A percentile compares a stretch with the other conserved stretches of the same genome.
These are phyloP conservation scores for Intellagama lesueurii DNA, from an alignment of 2,797 vertebrate genomes.

Conservation along the genomic window DNA sequence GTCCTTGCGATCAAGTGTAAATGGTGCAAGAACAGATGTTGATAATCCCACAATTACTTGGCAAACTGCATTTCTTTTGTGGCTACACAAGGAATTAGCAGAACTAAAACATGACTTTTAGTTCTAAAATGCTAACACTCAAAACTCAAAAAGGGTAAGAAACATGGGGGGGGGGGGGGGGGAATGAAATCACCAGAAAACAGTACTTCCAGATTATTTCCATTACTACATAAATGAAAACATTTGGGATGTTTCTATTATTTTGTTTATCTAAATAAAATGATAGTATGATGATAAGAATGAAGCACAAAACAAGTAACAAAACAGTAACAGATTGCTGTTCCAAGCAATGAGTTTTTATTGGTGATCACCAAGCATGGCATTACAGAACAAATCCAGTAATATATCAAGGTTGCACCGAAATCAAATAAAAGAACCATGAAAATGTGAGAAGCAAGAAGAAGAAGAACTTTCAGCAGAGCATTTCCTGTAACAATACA, in stretches of 20 bases:
- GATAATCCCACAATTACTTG: not conserved
- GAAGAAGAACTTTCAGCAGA: not conserved
- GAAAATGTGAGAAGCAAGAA: constrained; percentile 2
- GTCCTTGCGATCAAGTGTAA: not conserved
- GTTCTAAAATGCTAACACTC: not conserved
- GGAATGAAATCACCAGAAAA: not conserved
- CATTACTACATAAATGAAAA: not conserved
- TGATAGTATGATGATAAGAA: not conserved
- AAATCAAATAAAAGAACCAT: not conserved
- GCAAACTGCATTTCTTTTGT: not conserved
- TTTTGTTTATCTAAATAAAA: not conserved
- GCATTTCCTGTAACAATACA: not conserved
- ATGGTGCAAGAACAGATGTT: not conserved
- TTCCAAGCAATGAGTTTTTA: not conserved
- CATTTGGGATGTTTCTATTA: not conserved
- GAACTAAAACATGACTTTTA: not conserved
- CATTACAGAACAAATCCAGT: not conserved
- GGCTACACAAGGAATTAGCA: not conserved
- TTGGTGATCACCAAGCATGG: not conserved
- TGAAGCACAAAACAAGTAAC: not conserved
- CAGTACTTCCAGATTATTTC: not conserved
- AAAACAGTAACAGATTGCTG: not conserved
- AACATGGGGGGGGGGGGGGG: not conserved
- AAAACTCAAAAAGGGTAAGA: not conserved
- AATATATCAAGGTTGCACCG: not conserved